Conservation (phyloP, 2,888 invertebrate species). For the Yponomeuta malinellus region DNA sequence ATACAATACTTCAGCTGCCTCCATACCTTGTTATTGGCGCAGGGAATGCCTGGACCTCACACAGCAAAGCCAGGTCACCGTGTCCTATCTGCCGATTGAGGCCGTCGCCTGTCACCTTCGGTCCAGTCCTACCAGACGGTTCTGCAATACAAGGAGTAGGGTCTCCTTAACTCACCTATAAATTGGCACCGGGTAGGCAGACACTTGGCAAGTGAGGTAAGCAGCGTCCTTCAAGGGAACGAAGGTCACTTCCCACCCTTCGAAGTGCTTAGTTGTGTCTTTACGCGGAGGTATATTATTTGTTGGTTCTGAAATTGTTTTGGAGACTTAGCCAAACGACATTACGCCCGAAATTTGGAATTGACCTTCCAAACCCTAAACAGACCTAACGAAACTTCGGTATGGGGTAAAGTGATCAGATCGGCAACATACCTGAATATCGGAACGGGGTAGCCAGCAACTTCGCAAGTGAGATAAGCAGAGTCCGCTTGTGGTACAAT, state of each 20-base stretch:
- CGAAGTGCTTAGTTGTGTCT: conserved; percentile 74
- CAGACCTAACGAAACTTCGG: neutral
- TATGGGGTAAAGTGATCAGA: neutral
- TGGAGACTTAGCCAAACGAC: conserved; percentile 21
- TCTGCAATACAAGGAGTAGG: conserved; percentile 68
- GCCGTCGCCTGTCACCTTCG: conserved; percentile 79
- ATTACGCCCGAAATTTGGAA: neutral
- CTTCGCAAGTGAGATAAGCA: conserved; percentile 70
- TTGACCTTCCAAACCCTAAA: neutral
- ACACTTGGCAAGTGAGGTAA: conserved; percentile 80
- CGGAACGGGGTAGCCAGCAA: conserved; percentile 72
- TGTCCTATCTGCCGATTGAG: conserved; percentile 74
- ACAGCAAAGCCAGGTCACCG: conserved; percentile 78
- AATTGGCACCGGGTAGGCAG: conserved; percentile 80
- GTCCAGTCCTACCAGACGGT: conserved; percentile 82
- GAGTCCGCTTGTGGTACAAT: conserved; percentile 45
- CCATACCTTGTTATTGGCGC: conserved; percentile 86
- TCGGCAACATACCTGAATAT: conserved; percentile 56
- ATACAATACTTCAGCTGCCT: neutral
- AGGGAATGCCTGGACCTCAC: conserved; percentile 87
- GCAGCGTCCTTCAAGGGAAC: conserved; percentile 68
- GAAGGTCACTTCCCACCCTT: conserved; percentile 78
- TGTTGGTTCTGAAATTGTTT: conserved; percentile 64
- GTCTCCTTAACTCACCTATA: conserved; percentile 78
- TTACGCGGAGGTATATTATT: conserved; percentile 79